Evolutionary conservation across 2,113 vertebrate genomes (phyloP).

Genomic region (Melanostigma gelatinosum): DNA sequence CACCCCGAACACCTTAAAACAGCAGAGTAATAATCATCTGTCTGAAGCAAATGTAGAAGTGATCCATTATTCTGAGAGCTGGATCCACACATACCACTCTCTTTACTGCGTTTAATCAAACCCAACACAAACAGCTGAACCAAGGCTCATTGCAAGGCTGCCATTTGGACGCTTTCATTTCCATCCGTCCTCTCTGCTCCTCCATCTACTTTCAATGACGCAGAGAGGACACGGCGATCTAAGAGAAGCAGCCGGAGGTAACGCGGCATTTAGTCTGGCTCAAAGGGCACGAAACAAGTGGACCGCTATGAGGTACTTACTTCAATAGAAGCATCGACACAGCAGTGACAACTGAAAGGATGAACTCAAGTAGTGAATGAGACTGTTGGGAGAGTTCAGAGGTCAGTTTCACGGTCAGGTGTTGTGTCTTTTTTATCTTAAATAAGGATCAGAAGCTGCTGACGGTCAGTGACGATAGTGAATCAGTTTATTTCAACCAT

Average conservation of each 20-base stretch:
- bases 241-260: constrained; percentile 44
- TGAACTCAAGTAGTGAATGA: neutral
- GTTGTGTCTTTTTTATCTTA: too few species aligned
- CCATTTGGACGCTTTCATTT: constrained; percentile 57
- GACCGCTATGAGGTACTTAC: neutral
- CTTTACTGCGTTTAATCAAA: constrained; percentile 49
- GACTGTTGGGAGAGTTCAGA: neutral
- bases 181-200: constrained; percentile 31
- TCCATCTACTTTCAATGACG: constrained; percentile 51
- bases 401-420: neutral
- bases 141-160: constrained; percentile 41
- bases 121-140: constrained; percentile 34
- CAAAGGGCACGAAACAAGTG: neutral
- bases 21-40: constrained; percentile 25
- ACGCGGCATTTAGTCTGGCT: neutral
- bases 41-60: constrained; percentile 34
- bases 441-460: too few species aligned
- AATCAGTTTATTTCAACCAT: too few species aligned
- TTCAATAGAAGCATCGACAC: neutral
- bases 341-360: too few species aligned
- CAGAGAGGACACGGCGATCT: constrained; percentile 12
- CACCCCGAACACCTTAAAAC: constrained; percentile 37
- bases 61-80: constrained; percentile 44
- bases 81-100: constrained; percentile 5
- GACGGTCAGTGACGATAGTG: too few species aligned